Evolutionary conservation across 64 coral and sea anemone species (phyloP).

Genomic region (Trachythela sp.): DNA sequence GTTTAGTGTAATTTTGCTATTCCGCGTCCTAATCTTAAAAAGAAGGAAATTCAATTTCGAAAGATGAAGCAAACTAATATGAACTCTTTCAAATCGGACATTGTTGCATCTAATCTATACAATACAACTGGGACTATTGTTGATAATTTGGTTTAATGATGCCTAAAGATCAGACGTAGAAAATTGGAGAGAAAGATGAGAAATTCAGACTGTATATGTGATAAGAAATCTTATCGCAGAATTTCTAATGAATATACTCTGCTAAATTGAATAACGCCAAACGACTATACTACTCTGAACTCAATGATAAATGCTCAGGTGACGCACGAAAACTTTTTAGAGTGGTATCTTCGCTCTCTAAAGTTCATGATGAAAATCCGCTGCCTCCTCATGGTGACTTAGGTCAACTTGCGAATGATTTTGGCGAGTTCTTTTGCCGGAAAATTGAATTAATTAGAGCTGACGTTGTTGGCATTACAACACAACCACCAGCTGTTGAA

Average conservation of each 20-base stretch:
- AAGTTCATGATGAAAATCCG: background rate
- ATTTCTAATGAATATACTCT: background rate
- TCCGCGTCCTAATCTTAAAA: no score
- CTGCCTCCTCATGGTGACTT: background rate
- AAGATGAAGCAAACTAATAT: no score
- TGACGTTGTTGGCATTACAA: background rate
- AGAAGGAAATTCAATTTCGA: no score
- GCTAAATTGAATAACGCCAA: background rate
- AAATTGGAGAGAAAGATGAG: slow-evolving; percentile 28
- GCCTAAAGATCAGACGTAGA: background rate
- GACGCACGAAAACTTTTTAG: background rate
- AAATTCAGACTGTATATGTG: background rate
- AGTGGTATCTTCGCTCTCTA: no score
- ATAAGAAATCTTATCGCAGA: background rate
- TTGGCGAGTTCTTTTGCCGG: slow-evolving; percentile 13
- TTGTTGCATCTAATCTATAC: no score
- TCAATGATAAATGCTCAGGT: slow-evolving; percentile 3
- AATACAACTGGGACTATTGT: no score
- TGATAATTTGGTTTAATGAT: background rate
- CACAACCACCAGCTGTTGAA: background rate
- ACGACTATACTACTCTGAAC: background rate
- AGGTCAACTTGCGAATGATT: background rate
- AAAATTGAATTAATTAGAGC: slow-evolving; percentile 17
- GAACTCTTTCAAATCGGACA: no score
- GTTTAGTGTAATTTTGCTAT: no score